Conservation (phyloP, 2,888 invertebrate genomes). For the Drepanosiphum platanoidis region DNA sequence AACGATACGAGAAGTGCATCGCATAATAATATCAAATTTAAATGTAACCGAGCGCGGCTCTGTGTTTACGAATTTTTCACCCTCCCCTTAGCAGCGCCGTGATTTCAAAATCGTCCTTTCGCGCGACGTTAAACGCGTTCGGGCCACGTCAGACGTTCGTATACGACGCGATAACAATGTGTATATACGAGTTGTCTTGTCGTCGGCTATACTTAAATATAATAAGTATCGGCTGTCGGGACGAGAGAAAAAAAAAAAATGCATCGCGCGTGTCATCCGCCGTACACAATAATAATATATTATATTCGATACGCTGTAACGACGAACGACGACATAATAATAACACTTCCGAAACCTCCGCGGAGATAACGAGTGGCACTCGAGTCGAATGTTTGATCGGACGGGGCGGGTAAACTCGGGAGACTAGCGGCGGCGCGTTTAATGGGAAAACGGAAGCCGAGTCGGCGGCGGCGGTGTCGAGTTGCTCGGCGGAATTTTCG, state of each 20-base stretch:
- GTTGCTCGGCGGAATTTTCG: conserved; percentile 10
- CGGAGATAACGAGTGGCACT: conserved; percentile 37
- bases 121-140: background rate
- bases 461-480: background rate
- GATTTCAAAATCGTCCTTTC: too few species aligned
- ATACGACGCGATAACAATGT: background rate
- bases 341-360: conserved; percentile 14
- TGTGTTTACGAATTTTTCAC: too few species aligned
- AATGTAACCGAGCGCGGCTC: too few species aligned
- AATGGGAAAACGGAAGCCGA: background rate
- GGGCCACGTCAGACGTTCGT: background rate
- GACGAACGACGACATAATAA: background rate
- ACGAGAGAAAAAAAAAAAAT: background rate
- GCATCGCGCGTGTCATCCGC: too few species aligned
- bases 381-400: background rate
- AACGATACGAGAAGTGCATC: too few species aligned
- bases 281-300: too few species aligned
- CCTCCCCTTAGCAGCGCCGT: too few species aligned
- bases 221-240: too few species aligned
- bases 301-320: background rate
- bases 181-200: background rate
- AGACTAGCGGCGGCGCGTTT: background rate
- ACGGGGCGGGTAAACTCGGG: background rate
- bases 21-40: too few species aligned
- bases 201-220: too few species aligned